Evolutionary conservation across 2,797 vertebrate genomes (phyloP), one percentile per base, ranked within the genome.

Genomic region (Schizothorax lantsangensis): DNA sequence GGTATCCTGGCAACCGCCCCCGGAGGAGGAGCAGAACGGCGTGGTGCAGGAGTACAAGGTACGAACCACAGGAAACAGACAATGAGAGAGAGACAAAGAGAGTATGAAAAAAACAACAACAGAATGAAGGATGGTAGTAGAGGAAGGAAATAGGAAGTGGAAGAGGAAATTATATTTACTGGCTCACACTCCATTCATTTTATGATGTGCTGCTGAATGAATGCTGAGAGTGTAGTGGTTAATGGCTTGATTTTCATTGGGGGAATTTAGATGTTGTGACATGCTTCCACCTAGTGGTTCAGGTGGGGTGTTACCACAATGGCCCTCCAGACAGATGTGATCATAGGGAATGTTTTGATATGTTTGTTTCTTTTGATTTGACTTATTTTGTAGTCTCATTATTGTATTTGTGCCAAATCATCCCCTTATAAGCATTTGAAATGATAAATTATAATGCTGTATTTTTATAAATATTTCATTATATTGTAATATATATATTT

Each of bases 21-120:
- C 97, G 4, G 97, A 98, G 91, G 98, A 97, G 79, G 97, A 97
- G 79, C 97, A 96, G 77, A 99, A 99, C 52, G 98, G 98, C 82
- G 94, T 98, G 95, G 96, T 99, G 89, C 97, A 98, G 86, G 98
- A 99, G 87, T 99, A 99, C 81, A 99, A 98, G 98, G 98, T 99
- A 96, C 94, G 30, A 72, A 36, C 68, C 1, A 71, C 15, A 78
- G 17, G 47, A 79, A 72, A 36, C 52, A 43, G n/a, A 78, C 62
- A 88, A 40, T 7, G 19, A 81, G 69, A 78, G 23, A 45, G 59
- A 54, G 64, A 57, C 62, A 74, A 66, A 83, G 75, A 19, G 47
- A 54, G 36, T 3, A 40, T 8, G 6, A 2, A 54, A 38, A 38
- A 30, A 69, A 5, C 11, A 15, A 47, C 21, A 26, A 33, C 14